These are phyloP conservation scores for Dipodomys spectabilis DNA, from an alignment of 2,113 vertebrate genomes.

Conservation along the genomic window DNA sequence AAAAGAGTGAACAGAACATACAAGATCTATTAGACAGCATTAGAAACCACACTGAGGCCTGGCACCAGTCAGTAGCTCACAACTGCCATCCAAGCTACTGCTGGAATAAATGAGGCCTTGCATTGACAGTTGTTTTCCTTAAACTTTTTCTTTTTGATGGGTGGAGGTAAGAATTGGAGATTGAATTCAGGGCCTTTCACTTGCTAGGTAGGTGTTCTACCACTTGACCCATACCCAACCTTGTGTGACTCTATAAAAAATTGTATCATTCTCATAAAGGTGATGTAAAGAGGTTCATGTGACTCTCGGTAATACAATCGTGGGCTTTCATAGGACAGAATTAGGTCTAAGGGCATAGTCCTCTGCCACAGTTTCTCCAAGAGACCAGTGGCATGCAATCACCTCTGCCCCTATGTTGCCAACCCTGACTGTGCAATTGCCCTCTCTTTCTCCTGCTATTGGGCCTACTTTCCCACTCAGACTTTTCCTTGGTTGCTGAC, in stretches of 20 bases:
- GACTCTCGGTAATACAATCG: neutral
- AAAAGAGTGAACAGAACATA: neutral
- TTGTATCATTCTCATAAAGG: too few relatives aligned
- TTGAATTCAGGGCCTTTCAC: too few relatives aligned
- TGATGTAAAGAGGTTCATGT: too few relatives aligned
- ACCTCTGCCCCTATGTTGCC: accelerated
- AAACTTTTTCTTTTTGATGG: too few relatives aligned
- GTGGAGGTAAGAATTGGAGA: too few relatives aligned
- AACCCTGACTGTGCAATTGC: neutral
- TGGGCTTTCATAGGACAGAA: accelerated
- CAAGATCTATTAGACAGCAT: neutral
- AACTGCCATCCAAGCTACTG: too few relatives aligned
- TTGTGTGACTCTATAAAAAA: too few relatives aligned
- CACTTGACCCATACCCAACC: too few relatives aligned
- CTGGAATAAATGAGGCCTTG: too few relatives aligned
- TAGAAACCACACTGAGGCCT: neutral
- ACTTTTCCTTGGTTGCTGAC: neutral
- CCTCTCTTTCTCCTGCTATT: neutral
- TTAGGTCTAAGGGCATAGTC: accelerated
- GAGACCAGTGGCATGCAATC: accelerated
- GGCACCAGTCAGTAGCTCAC: too few relatives aligned
- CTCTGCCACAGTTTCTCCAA: neutral
- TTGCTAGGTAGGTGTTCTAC: too few relatives aligned
- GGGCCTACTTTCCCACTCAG: accelerated
- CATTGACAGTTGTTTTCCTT: too few relatives aligned